phyloP scores from a whole-genome alignment of 2,888 invertebrate genomes.

The Hydrotaea diabolus region DNA sequence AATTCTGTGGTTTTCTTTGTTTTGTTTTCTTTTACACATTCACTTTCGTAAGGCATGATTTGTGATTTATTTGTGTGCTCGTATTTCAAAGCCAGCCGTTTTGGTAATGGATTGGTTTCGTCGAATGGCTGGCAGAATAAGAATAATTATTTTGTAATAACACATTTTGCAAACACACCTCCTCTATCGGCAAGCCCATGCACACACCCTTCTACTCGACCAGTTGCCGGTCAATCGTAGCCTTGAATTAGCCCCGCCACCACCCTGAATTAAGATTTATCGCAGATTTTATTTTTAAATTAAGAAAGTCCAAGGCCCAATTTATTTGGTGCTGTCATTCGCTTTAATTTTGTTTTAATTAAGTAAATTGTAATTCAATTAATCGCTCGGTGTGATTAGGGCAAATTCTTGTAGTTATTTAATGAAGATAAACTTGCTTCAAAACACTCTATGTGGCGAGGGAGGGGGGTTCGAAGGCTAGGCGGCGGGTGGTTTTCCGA shows the following conservation, averaged over 20 bases:
- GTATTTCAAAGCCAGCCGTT: neutral
- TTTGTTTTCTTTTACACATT: neutral
- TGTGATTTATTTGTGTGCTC: conserved; percentile 36
- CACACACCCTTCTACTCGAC: too few relatives aligned
- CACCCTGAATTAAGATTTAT: conserved; percentile 9
- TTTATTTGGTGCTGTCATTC: neutral
- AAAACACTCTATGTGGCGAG: too few relatives aligned
- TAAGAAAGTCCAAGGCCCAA: too few relatives aligned
- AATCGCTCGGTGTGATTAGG: neutral
- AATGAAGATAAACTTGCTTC: neutral
- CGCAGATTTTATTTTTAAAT: neutral
- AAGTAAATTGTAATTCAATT: conserved; percentile 16
- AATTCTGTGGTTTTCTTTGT: conserved; percentile 13
- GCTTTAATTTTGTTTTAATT: conserved; percentile 13
- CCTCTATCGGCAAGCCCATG: neutral
- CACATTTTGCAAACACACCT: neutral
- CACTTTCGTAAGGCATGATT: conserved; percentile 17
- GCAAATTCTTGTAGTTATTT: conserved; percentile 12
- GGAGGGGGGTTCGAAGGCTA: too few relatives aligned
- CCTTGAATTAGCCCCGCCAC: too few relatives aligned
- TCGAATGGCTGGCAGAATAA: neutral
- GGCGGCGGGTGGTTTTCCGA: neutral
- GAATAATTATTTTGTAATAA: neutral
- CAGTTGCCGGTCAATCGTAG: too few relatives aligned
- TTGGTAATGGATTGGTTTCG: neutral